phyloP scores from a whole-genome alignment of 2,797 vertebrate genomes.

The Neoniphon sammara region DNA sequence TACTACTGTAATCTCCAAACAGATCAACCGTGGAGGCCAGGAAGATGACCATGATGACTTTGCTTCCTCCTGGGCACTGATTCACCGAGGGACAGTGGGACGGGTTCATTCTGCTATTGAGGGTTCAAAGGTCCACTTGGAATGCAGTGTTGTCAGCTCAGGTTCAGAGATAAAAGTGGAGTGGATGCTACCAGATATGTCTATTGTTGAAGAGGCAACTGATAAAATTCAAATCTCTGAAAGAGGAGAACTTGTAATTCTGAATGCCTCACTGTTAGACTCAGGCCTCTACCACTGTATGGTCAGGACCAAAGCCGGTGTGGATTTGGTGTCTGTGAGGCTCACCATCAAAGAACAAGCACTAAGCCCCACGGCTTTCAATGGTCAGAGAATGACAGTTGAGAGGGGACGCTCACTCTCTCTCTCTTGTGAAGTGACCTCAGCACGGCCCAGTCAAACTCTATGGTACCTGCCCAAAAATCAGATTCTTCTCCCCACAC shows the following conservation, averaged over 20 bases:
- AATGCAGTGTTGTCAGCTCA: slow-evolving; percentile 77
- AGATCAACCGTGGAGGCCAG: slow-evolving; percentile 59
- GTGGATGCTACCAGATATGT: slow-evolving; percentile 85
- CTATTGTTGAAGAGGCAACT: slow-evolving; percentile 70
- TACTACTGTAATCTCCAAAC: slow-evolving; percentile 77
- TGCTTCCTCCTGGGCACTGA: slow-evolving; percentile 78
- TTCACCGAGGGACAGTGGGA: slow-evolving; percentile 68
- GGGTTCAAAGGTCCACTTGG: slow-evolving; percentile 76
- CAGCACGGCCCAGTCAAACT: slow-evolving; percentile 77
- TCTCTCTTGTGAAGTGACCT: slow-evolving; percentile 81
- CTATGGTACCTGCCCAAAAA: slow-evolving; percentile 83
- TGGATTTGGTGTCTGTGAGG: slow-evolving; percentile 80
- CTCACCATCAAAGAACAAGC: slow-evolving; percentile 80
- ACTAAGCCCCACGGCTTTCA: slow-evolving; percentile 79
- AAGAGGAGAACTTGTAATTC: slow-evolving; percentile 77
- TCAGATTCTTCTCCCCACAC: slow-evolving; percentile 75
- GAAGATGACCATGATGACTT: slow-evolving; percentile 44
- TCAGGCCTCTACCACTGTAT: slow-evolving; percentile 85
- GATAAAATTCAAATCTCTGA: slow-evolving; percentile 70
- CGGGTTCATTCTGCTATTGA: slow-evolving; percentile 77
- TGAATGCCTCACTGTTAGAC: slow-evolving; percentile 78
- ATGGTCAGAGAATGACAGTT: slow-evolving; percentile 79
- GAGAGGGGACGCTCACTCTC: slow-evolving; percentile 71
- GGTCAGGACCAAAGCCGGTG: slow-evolving; percentile 72
- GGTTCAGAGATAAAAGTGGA: slow-evolving; percentile 74